These are phyloP conservation scores for Phalanger gymnotis DNA, from an alignment of 2,797 vertebrate species.

Conservation along the genomic window DNA sequence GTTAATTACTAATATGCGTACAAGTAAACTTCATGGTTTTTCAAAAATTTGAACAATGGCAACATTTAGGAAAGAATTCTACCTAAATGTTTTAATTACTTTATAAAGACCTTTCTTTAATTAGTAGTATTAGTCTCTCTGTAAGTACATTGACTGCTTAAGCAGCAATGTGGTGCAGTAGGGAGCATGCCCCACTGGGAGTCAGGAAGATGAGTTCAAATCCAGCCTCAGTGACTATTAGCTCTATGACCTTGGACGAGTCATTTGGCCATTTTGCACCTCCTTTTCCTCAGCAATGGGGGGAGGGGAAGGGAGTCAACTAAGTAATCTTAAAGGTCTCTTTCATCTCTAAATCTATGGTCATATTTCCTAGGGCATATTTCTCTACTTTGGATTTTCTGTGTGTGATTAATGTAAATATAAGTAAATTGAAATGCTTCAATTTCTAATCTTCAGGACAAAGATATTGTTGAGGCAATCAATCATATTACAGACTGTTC, in stretches of 20 bases:
- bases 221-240: background rate
- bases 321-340: background rate
- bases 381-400: conserved; percentile 24
- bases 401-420: conserved; percentile 2
- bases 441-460: conserved; percentile 84
- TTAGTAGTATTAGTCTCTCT: background rate
- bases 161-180: no score
- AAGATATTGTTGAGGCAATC: conserved; percentile 89
- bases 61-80: background rate
- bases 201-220: background rate
- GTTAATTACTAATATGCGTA: background rate
- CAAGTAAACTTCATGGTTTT: background rate
- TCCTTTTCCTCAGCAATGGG: background rate
- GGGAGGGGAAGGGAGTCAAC: background rate
- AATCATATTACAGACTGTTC: conserved; percentile 87
- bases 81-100: background rate
- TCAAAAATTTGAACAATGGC: background rate
- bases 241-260: no score
- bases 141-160: background rate
- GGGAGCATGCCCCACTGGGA: background rate
- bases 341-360: background rate
- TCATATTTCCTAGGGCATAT: background rate
- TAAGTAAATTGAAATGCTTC: conserved; percentile 11
- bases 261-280: background rate
- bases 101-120: background rate